Base-by-base conservation (phyloP, 2,797 vertebrate species). In the Caiman crocodilus region DNA sequence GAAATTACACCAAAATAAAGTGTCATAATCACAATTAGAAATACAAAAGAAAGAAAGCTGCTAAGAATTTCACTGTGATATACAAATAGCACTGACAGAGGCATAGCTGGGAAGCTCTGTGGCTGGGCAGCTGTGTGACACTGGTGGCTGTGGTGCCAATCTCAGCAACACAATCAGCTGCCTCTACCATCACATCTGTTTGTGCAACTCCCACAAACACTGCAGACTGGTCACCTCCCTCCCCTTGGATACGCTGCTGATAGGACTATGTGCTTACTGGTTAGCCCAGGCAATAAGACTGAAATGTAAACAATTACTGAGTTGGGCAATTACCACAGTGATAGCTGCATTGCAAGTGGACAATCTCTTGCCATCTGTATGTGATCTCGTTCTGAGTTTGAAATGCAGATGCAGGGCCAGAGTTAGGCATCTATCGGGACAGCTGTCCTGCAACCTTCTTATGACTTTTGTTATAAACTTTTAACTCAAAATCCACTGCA, bases 271-370 rank as follows among this genome's bases (percentile, higher is more conserved):
- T 59, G n/a, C 73, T 16, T 1, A 59, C 35, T 7, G 35, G 59
- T 42, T 59, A 67, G 8, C 56, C 18, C 26, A 73, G 21, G 76
- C 32, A 65, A 76, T 16, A 42, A 64, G 74, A 5, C 76, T 67
- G 42, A 61, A 17, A 57, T 87, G 59, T 82, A 59, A 87, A 74
- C 87, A 28, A 2, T 35, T 14, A 0, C 0, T 42, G 79, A 0
- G 0, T 6, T 15, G n/a, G 3, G 2, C 4, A 57, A 32, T 2
- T 0, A 2, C 80, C 5, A 21, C 59, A n/a, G 56, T 64, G 6
- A 0, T 5, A 65, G 55, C 21, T 15, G 0, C 0, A 1, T 11
- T 71, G 1, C 4, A 1, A 82, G 4, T 10, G 71, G 26, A 3
- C 42, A 3, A 56, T 9, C 23, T 50, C 0, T 1, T 25, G 73